phyloP scores from a whole-genome alignment of 2,113 vertebrate species.

The Phylloscopus trochilus region DNA sequence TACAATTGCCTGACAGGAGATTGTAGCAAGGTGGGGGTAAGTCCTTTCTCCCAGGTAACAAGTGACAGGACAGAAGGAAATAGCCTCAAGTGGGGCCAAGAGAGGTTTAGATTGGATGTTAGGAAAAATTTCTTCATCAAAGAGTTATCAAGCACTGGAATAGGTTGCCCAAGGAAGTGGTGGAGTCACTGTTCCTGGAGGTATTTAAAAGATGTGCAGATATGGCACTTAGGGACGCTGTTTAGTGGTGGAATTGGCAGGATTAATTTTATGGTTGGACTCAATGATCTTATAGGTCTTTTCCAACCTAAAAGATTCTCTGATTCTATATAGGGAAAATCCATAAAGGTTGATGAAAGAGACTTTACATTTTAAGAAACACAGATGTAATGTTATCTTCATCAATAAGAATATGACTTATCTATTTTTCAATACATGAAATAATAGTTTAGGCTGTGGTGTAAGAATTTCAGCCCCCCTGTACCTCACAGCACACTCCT shows the following conservation, averaged over 20 bases:
- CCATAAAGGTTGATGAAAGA: not conserved
- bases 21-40: accelerated
- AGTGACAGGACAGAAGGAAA: not conserved
- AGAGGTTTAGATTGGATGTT: not conserved
- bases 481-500: not conserved
- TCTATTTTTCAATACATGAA: not conserved
- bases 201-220: not conserved
- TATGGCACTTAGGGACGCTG: no score
- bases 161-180: not conserved
- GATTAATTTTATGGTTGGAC: not conserved
- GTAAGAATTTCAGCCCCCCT: not conserved
- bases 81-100: accelerated
- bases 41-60: not conserved
- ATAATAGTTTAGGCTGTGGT: not conserved
- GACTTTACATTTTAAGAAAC: not conserved
- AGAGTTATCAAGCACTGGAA: not conserved
- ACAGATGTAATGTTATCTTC: not conserved
- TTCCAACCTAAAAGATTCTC: not conserved
- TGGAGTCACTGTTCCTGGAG: not conserved
- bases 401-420: not conserved
- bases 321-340: not conserved
- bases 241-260: not conserved
- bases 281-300: not conserved
- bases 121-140: not conserved
- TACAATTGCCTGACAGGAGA: not conserved